Evolutionary conservation across 2,888 invertebrate species (phyloP), one percentile per base, ranked within the genome.

Genomic region (Acanthoscelides obtectus): DNA sequence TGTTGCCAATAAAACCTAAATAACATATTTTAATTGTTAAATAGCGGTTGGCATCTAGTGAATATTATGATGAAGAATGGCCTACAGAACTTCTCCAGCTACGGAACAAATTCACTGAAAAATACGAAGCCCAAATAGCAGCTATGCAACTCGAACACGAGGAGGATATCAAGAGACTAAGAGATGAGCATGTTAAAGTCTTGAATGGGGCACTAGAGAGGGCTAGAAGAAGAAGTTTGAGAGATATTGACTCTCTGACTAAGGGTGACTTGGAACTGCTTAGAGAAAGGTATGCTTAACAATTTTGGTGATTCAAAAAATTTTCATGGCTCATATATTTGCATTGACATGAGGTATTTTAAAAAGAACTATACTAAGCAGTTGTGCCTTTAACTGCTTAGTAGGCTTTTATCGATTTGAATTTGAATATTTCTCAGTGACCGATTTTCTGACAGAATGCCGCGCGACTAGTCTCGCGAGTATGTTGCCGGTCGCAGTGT

Each of bases 1-100:
- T 19, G 63, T 19, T 63, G 63, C 63, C 63, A 63, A 63, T 63
- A 63, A 8, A 8, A 63, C 19, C 19, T 19, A 63, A 19, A 8
- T 19, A 63, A 63, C 19, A 8, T 63, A 63, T 12, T 63, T 66
- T 66, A n/a, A 66, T 8, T 20, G 66, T 66, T 20, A 20, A 21
- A 22, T 84, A 94, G 94, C 90, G 91, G 81, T 86, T 94, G 80
- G 87, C 93, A 76, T 88, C 89, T 6, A 90, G 90, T 80, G 91
- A 93, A 22, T 88, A 89, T 74, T 90, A 90, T 70, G 91, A 91
- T 81, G 89, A 91, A 83, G 90, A 92, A 88, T 93, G 93, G 92
- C 93, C 94, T 65, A 85, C 90, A 73, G 94, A 94, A 85, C 87
- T 94, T 77, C 87, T 93, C 70, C 89, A 92, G 76, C 84, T 94